A percentile compares a stretch with the other conserved stretches of the same genome.
phyloP scores from a whole-genome alignment of 2,113 vertebrate genomes.

The Alces alces region DNA sequence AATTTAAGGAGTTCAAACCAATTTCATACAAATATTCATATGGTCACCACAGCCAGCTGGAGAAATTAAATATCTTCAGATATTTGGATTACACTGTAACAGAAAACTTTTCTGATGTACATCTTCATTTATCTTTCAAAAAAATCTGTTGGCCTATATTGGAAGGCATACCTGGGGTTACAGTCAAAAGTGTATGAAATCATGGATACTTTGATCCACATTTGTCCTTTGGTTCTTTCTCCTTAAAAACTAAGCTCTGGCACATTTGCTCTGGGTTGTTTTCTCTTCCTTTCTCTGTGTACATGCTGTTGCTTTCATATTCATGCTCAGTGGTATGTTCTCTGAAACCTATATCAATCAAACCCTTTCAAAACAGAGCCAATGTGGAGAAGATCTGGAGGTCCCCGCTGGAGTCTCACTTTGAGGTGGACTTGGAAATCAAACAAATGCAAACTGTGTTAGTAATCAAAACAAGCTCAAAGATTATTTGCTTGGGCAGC shows the following conservation, averaged over 20 bases:
- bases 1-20: not conserved
- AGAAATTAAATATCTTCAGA: not conserved
- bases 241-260: not conserved
- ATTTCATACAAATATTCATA: not conserved
- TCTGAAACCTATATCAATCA: not conserved
- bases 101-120: not conserved
- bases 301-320: not conserved
- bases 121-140: not conserved
- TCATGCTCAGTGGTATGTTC: not conserved
- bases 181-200: not conserved
- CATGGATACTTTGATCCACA: not conserved
- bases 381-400: not conserved
- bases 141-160: not conserved
- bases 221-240: not conserved
- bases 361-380: conserved; percentile 25
- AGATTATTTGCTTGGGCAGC: conserved; percentile 36
- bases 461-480: conserved; percentile 53
- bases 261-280: not conserved
- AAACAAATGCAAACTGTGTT: conserved; percentile 32
- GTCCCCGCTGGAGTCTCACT: not conserved
- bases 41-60: not conserved
- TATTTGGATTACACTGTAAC: not conserved
- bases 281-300: not conserved
- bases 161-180: not conserved
- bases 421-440: conserved; percentile 29